Evolutionary conservation across 2,888 invertebrate species (phyloP), one percentile per base, ranked within the genome.

Genomic region (Adelphocoris suturalis): DNA sequence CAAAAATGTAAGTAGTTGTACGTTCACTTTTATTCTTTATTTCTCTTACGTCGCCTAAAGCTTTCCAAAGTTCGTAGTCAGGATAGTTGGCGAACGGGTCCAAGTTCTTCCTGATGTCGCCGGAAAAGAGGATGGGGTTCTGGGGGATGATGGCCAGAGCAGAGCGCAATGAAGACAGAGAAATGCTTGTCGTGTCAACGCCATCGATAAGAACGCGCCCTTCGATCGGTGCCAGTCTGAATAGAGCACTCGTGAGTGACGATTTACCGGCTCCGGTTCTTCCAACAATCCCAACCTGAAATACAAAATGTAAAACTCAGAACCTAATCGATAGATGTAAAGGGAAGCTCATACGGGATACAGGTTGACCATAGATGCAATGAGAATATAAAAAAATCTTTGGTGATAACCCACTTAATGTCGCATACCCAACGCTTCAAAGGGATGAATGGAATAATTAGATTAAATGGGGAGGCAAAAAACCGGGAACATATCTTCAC

Each of bases 191-290:
- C 2, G 95, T 95, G 84, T 95, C 94, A 0, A 96, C 92, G n/a
- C 94, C 95, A 92, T 97, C 97, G 84, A 97, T 96, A 4, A 93
- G 92, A 80, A 97, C 95, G 0, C 93, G 93, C 0, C 97, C 97
- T 80, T 95, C 95, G 37, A 95, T 92, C 91, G 96, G 96, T 0
- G 96, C 96, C 90, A 97, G 92, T 11, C 96, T 94, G 92, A 97
- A 97, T 89, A 97, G 92, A 12, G 96, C 95, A 91, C 95, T 94
- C 85, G 96, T 95, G 75, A 97, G 93, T 0, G 96, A 96, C 0
- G 96, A 96, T 92, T 97, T 96, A 0, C 96, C 96, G 0, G 96
- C 96, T 0, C 96, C 96, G 0, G 96, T 96, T 92, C 95, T 93
- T 0, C 96, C 96, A 3, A 96, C 96, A 61, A 96, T 95, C 0